A percentile compares a stretch with the other conserved stretches of the same genome.
Evolutionary conservation across 2,797 vertebrate species (phyloP).

Genomic region (Sphenodon punctatus): DNA sequence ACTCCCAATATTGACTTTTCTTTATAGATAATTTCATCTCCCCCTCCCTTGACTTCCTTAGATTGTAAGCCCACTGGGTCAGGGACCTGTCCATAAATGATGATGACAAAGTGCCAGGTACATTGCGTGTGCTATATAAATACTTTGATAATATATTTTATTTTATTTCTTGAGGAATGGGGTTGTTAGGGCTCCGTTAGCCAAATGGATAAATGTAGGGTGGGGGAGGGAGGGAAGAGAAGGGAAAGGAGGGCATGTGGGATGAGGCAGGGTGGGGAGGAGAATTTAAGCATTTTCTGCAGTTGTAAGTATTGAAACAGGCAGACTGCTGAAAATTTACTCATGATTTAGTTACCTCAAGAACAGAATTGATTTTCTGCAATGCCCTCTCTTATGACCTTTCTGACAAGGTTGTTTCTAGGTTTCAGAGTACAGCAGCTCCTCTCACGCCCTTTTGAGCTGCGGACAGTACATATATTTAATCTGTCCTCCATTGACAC

Average conservation of each 20-base stretch:
- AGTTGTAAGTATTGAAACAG: neutral
- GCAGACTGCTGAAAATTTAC: constrained; percentile 5
- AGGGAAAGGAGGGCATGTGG: neutral
- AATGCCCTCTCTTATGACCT: constrained; percentile 7
- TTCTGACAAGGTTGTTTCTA: neutral
- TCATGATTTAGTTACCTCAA: neutral
- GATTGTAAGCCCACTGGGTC: too few relatives aligned
- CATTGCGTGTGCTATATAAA: too few relatives aligned
- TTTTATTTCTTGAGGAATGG: too few relatives aligned
- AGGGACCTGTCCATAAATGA: too few relatives aligned
- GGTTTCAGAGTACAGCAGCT: constrained; percentile 19
- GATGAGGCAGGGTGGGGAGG: too few relatives aligned
- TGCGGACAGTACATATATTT: neutral
- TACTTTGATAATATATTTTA: too few relatives aligned
- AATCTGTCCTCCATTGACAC: neutral
- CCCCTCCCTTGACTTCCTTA: too few relatives aligned
- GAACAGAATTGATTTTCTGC: neutral
- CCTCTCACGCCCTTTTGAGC: neutral
- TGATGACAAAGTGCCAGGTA: too few relatives aligned
- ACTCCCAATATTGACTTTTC: too few relatives aligned
- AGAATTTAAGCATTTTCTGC: neutral
- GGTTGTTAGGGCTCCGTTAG: constrained; percentile 7
- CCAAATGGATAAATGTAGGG: constrained; percentile 15
- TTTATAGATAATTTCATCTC: too few relatives aligned
- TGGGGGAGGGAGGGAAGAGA: neutral